These are phyloP conservation scores for Eucidaris tribuloides DNA, from an alignment of 35 echinoderm and acorn worm species.

Conservation along the genomic window DNA sequence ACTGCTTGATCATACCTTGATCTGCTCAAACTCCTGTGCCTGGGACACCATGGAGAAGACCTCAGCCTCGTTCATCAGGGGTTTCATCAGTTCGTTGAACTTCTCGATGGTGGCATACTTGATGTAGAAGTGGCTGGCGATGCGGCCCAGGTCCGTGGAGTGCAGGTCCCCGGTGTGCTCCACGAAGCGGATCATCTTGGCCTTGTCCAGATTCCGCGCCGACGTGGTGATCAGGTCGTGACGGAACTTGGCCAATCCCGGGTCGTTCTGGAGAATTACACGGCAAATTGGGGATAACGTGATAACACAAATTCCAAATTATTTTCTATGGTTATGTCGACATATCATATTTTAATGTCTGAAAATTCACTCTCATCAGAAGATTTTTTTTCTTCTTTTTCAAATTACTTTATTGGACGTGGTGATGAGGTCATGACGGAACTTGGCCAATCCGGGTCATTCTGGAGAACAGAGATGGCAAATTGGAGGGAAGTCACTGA, in stretches of 20 bases:
- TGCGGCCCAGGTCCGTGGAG: slow-evolving; percentile 87
- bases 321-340: too few species aligned
- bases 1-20: slow-evolving; percentile 75
- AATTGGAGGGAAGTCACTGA: too few species aligned
- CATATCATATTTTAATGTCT: too few species aligned
- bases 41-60: slow-evolving; percentile 94
- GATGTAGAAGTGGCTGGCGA: slow-evolving; percentile 95
- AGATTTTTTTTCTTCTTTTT: too few species aligned
- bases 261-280: slow-evolving; percentile 88
- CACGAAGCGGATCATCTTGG: slow-evolving; percentile 90
- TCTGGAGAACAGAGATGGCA: too few species aligned
- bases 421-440: slow-evolving; percentile 77
- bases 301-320: too few species aligned
- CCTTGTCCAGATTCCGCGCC: slow-evolving; percentile 79
- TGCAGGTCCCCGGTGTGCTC: slow-evolving; percentile 82
- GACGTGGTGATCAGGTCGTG: slow-evolving; percentile 74
- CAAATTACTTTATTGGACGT: too few species aligned
- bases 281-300: too few species aligned
- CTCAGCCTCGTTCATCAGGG: slow-evolving; percentile 81
- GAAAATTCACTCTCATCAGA: too few species aligned
- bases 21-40: slow-evolving; percentile 93
- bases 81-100: slow-evolving; percentile 74
- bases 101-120: slow-evolving; percentile 91
- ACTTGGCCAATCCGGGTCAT: slow-evolving; percentile 81
- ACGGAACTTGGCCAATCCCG: slow-evolving; percentile 69